Percentiles rank a stretch among this genome's conserved stretches.
Conservation (phyloP, 2,888 invertebrate genomes). For the Andrena fulva region DNA sequence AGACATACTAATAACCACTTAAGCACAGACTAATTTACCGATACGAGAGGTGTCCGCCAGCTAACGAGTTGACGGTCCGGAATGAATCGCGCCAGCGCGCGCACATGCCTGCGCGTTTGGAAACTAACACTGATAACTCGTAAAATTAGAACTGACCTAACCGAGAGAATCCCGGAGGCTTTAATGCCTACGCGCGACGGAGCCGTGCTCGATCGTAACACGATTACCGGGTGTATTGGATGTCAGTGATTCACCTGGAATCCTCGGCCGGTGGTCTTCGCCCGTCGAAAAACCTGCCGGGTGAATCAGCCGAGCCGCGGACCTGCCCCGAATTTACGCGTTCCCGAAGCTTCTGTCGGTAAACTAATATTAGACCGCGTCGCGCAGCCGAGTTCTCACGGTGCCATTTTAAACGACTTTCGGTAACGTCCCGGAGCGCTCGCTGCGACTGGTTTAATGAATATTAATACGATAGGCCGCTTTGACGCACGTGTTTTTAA, state of each 20-base stretch:
- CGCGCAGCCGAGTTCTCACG: conserved; percentile 5
- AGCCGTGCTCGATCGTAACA: conserved; percentile 52
- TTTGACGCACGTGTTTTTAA: conserved; percentile 21
- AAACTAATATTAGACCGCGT: conserved; percentile 57
- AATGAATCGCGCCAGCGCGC: conserved; percentile 24
- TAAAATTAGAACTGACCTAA: conserved; percentile 80
- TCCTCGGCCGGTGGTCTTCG: conserved; percentile 67
- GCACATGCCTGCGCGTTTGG: neutral
- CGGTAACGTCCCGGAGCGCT: conserved; percentile 15
- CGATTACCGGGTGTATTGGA: conserved; percentile 69
- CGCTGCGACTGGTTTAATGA: conserved; percentile 36
- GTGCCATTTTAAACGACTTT: conserved; percentile 24
- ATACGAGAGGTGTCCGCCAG: conserved; percentile 45
- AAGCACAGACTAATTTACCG: conserved; percentile 55
- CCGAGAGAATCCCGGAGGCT: conserved; percentile 54
- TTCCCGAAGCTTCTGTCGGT: conserved; percentile 53
- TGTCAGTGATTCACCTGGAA: conserved; percentile 70
- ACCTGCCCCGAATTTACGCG: conserved; percentile 49
- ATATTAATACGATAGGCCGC: conserved; percentile 32
- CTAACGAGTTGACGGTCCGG: conserved; percentile 56
- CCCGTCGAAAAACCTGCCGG: conserved; percentile 44
- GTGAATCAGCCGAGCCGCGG: conserved; percentile 63
- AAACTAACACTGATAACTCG: conserved; percentile 54
- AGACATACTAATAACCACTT: conserved; percentile 66
- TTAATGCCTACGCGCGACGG: conserved; percentile 59